Conservation (phyloP, 2,888 invertebrate genomes). For the Plagodis pulveraria region DNA sequence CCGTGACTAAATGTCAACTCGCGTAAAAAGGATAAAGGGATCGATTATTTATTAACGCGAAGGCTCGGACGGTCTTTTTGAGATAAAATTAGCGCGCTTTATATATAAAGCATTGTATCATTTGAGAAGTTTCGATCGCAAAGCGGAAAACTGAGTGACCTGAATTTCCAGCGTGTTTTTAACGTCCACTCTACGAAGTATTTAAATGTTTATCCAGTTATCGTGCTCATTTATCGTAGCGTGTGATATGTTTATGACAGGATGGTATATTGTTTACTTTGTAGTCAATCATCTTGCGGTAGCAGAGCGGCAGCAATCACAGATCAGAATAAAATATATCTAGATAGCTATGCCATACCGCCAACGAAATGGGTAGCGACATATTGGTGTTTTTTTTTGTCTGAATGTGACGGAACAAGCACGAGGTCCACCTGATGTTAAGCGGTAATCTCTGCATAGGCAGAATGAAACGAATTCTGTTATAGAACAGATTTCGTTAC, state of each 20-base stretch:
- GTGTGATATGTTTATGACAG: conserved; percentile 34
- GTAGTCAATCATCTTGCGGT: conserved; percentile 12
- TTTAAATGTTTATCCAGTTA: conserved; percentile 15
- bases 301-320: conserved; percentile 1
- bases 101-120: conserved; percentile 15
- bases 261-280: conserved; percentile 49
- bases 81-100: conserved; percentile 22
- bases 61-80: conserved; percentile 17
- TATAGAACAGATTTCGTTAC: too few relatives aligned
- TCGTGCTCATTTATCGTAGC: too few relatives aligned
- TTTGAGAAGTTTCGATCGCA: conserved; percentile 6
- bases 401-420: too few relatives aligned
- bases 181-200: neutral
- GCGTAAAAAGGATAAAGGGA: conserved; percentile 26
- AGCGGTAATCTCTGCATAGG: too few relatives aligned
- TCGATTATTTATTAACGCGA: conserved; percentile 36
- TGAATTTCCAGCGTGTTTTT: conserved; percentile 4
- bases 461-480: too few relatives aligned
- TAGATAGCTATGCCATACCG: neutral
- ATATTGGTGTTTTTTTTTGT: neutral
- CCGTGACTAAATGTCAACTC: conserved; percentile 28
- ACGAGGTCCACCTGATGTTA: too few relatives aligned
- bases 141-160: conserved; percentile 9
- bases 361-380: conserved; percentile 2
- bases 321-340: neutral